Evolutionary conservation across 2,888 invertebrate species (phyloP).

Genomic region (Conus canariensis): DNA sequence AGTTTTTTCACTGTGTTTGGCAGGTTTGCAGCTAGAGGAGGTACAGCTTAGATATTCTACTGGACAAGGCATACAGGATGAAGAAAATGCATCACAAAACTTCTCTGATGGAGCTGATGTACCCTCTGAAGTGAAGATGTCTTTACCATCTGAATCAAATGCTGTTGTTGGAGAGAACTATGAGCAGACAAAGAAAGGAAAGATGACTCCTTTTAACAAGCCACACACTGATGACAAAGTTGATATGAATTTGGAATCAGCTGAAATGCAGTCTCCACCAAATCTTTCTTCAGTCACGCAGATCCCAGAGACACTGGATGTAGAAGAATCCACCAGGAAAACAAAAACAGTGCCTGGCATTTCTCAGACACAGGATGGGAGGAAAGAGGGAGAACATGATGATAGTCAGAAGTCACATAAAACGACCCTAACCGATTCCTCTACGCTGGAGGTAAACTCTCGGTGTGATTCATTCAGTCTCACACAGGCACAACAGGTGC

Average conservation of each 20-base stretch:
- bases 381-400: neutral
- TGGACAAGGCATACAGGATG: neutral
- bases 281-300: slow-evolving; percentile 1
- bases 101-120: neutral
- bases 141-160: neutral
- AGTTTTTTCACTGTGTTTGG: neutral
- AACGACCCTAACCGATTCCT: neutral
- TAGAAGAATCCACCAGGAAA: neutral
- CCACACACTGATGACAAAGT: neutral
- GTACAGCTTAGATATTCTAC: neutral
- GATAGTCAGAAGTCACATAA: neutral
- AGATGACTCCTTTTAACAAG: neutral
- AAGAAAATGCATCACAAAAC: neutral
- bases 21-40: slow-evolving; percentile 2
- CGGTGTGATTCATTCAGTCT: neutral
- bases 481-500: neutral
- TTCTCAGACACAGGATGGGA: neutral
- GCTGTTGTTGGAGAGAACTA: neutral
- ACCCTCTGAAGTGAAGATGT: neutral
- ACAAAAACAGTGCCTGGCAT: neutral
- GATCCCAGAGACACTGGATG: neutral
- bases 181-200: neutral
- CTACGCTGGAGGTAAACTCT: neutral
- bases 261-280: neutral
- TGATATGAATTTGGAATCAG: neutral